Evolutionary conservation across 2,113 vertebrate species (phyloP).

Genomic region (Myrmophylax atrothorax): DNA sequence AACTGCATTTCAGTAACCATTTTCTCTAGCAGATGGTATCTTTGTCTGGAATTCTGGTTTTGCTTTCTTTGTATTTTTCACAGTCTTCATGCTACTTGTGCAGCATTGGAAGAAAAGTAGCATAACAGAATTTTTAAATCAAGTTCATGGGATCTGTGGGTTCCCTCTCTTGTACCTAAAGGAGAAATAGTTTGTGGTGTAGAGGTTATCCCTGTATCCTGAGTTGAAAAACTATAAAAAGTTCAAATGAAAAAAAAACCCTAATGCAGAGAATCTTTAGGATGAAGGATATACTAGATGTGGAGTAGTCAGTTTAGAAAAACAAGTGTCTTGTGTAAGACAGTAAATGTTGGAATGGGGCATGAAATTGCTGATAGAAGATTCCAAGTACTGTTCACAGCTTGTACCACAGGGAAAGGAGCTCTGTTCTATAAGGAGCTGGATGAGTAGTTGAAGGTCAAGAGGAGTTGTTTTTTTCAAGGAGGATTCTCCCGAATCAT

Average conservation of each 20-base stretch:
- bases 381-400: background rate
- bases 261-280: background rate
- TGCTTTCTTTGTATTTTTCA: background rate
- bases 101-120: background rate
- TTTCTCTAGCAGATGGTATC: background rate
- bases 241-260: background rate
- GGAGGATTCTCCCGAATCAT: background rate
- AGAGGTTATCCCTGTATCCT: background rate
- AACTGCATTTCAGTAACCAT: background rate
- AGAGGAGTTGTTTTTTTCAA: background rate
- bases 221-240: background rate
- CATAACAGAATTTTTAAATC: background rate
- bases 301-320: background rate
- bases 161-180: background rate
- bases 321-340: background rate
- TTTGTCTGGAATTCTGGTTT: background rate
- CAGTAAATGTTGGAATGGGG: background rate
- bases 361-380: background rate
- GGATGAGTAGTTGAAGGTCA: background rate
- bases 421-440: background rate
- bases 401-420: background rate
- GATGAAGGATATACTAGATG: background rate
- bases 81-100: background rate
- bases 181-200: background rate
- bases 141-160: background rate